Percentiles rank a stretch among this genome's conserved stretches.
Conservation (phyloP, 2,888 invertebrate species). For the Smittia aterrima region DNA sequence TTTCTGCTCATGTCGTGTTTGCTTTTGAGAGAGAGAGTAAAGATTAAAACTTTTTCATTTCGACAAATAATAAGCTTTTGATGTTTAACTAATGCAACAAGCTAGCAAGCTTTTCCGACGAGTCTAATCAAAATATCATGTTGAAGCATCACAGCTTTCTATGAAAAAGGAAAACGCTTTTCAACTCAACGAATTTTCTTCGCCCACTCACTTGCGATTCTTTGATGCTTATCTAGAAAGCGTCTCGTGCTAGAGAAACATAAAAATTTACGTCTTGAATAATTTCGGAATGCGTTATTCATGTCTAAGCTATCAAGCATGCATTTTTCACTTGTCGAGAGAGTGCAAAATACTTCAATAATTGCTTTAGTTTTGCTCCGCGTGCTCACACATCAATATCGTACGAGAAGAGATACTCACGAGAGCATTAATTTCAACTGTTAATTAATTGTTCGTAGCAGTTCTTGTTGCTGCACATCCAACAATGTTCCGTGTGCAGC, state of each 20-base stretch:
- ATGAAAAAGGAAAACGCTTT: neutral
- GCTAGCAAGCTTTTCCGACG: neutral
- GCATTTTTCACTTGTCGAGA: constrained; percentile 1
- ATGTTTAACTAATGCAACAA: constrained; percentile 1
- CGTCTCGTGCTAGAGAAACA: neutral
- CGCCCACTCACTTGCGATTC: no score
- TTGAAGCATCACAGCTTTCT: neutral
- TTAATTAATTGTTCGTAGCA: constrained; percentile 19
- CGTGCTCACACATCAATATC: constrained; percentile 11
- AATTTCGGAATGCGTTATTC: constrained; percentile 4
- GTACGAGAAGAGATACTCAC: neutral
- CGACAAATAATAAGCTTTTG: constrained; percentile 3
- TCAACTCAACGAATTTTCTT: neutral
- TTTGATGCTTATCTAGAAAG: neutral
- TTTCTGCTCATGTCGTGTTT: neutral
- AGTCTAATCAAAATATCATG: neutral
- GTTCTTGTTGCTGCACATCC: constrained; percentile 3
- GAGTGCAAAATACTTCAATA: neutral
- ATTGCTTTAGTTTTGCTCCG: neutral
- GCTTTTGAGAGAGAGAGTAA: no score
- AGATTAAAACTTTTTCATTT: constrained; percentile 5
- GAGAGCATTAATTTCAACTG: constrained; percentile 11
- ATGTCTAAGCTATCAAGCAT: neutral
- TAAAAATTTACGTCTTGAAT: neutral
- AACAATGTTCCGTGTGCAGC: neutral